Percentiles rank a stretch among this genome's conserved stretches.
Conservation (phyloP, 2,888 invertebrate species). For the Eulithis prunata region DNA sequence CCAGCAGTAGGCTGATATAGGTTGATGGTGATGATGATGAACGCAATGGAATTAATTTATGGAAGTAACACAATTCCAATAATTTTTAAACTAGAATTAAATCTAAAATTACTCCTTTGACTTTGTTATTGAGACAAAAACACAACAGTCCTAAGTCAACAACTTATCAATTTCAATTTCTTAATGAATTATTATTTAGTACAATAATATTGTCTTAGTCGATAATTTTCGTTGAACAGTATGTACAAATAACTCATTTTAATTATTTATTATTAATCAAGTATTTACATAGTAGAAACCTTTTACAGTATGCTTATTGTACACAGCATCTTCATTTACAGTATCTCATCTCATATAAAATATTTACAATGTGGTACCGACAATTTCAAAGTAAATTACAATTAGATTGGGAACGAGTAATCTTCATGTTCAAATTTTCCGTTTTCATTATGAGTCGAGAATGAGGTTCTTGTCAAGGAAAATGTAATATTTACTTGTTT, state of each 20-base stretch:
- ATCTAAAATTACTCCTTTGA: too few relatives aligned
- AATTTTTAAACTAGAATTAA: too few relatives aligned
- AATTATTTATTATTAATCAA: conserved; percentile 44
- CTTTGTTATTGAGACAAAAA: too few relatives aligned
- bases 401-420: conserved; percentile 39
- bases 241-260: conserved; percentile 51
- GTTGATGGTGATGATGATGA: too few relatives aligned
- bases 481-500: conserved; percentile 10
- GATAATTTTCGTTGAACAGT: conserved; percentile 62
- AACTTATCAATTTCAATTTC: too few relatives aligned
- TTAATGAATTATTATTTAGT: neutral
- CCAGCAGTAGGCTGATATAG: too few relatives aligned
- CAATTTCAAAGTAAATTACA: conserved; percentile 34
- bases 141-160: too few relatives aligned
- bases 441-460: conserved; percentile 18
- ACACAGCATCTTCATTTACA: conserved; percentile 19
- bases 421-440: conserved; percentile 21
- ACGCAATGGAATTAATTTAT: too few relatives aligned
- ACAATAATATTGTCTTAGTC: conserved; percentile 65
- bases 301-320: conserved; percentile 19
- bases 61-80: too few relatives aligned
- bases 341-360: conserved; percentile 45
- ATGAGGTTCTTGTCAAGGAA: conserved; percentile 18
- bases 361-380: conserved; percentile 51
- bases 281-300: conserved; percentile 68